Evolutionary conservation across 2,113 vertebrate species (phyloP).

Genomic region (Serinus canaria): DNA sequence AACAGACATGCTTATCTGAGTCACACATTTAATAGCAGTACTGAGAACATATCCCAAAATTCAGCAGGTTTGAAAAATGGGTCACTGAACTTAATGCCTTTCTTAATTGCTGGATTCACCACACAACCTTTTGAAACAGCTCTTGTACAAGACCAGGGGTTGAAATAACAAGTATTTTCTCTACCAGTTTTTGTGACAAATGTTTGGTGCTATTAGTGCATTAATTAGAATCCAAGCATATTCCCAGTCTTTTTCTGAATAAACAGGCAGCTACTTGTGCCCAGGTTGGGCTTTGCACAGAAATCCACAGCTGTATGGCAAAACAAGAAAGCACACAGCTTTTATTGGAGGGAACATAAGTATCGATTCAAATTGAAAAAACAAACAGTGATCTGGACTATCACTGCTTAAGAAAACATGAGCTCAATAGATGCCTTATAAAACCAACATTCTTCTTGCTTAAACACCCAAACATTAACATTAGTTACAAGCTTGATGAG

Average conservation of each 20-base stretch:
- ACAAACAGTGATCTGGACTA: slow-evolving; percentile 47
- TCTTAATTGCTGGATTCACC: neutral
- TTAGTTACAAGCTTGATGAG: slow-evolving; percentile 27
- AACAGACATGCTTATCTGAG: neutral
- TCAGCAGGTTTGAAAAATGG: neutral
- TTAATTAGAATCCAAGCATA: slow-evolving; percentile 1
- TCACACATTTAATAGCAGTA: neutral
- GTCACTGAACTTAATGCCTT: neutral
- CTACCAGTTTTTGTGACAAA: slow-evolving; percentile 21
- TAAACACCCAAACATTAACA: slow-evolving; percentile 49
- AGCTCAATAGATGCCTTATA: slow-evolving; percentile 62
- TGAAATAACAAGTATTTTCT: slow-evolving; percentile 3
- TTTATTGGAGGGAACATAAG: slow-evolving; percentile 60
- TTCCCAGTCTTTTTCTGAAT: neutral
- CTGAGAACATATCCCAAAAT: neutral
- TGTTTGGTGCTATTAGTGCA: neutral
- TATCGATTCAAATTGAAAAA: slow-evolving; percentile 59
- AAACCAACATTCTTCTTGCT: slow-evolving; percentile 62
- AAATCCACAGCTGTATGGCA: slow-evolving; percentile 32
- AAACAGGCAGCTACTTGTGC: slow-evolving; percentile 17
- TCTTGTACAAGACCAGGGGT: neutral
- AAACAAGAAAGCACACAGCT: slow-evolving; percentile 39
- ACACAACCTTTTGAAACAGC: neutral
- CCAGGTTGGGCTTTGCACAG: neutral
- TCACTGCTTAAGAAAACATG: slow-evolving; percentile 64